Conservation (phyloP, 2,113 vertebrate species). For the Mesitornis unicolor region DNA sequence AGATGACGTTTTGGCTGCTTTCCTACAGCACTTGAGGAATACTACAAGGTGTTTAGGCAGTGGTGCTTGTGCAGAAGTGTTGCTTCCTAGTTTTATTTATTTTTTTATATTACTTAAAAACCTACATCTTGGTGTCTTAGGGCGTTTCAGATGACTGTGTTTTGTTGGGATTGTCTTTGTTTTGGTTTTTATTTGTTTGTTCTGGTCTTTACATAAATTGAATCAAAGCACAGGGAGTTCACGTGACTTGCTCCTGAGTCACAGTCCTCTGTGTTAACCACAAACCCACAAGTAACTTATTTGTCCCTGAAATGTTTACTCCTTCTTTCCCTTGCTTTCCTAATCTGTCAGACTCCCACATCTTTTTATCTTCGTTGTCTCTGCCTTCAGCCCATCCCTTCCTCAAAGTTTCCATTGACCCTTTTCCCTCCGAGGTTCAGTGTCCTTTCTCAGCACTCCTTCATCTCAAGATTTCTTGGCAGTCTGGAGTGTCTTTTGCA, state of each 20-base stretch:
- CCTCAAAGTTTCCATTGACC: conserved; percentile 1
- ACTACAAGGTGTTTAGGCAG: neutral
- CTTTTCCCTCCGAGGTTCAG: neutral
- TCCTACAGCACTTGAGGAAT: neutral
- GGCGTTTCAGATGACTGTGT: neutral
- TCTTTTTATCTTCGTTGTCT: neutral
- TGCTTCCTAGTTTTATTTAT: neutral
- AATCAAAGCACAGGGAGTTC: neutral
- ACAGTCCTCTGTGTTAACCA: neutral
- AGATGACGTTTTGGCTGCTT: neutral
- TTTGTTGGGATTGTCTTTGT: neutral
- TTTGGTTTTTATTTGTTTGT: too few species aligned
- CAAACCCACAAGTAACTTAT: neutral
- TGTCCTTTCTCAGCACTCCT: neutral
- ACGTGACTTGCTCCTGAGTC: neutral
- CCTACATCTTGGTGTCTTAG: neutral
- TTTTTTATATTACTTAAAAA: neutral
- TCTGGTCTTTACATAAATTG: neutral
- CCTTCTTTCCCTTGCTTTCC: neutral
- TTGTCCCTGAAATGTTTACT: conserved; percentile 8
- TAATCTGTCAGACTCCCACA: neutral
- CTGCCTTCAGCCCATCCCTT: neutral
- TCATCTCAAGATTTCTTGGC: conserved; percentile 2
- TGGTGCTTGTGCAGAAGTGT: neutral
- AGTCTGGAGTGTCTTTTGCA: neutral